phyloP scores from a whole-genome alignment of 2,797 vertebrate genomes.

The Peromyscus melanophrys region DNA sequence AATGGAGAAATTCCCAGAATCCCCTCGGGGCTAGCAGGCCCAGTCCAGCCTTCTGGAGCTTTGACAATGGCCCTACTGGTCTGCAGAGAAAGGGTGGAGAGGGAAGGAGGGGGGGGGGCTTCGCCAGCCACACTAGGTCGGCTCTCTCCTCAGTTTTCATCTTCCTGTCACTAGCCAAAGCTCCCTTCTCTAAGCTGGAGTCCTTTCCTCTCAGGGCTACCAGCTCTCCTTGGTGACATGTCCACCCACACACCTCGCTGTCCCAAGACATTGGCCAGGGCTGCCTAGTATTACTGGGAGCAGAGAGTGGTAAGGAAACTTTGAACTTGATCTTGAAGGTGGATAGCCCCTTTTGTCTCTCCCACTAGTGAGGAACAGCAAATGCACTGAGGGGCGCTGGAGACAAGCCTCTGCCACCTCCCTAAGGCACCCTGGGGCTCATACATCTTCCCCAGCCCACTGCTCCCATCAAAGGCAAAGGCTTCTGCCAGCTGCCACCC shows the following conservation, averaged over 20 bases:
- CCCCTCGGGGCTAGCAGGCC: conserved; percentile 83
- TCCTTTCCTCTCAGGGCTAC: not conserved
- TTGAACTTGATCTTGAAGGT: not conserved
- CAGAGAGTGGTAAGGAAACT: not conserved
- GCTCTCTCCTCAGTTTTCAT: not conserved
- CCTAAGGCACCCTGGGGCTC: not conserved
- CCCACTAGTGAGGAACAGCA: not conserved
- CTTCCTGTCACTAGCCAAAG: not conserved
- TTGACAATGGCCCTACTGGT: conserved; percentile 84
- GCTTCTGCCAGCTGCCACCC: not conserved
- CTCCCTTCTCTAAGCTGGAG: not conserved
- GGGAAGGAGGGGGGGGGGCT: conserved; percentile 61
- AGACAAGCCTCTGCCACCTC: not conserved
- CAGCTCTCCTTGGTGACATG: not conserved
- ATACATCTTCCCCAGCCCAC: accelerated
- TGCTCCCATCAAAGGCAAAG: not conserved
- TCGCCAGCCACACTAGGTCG: not conserved
- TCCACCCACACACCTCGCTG: not conserved
- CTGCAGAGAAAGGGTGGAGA: conserved; percentile 78
- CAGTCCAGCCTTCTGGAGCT: conserved; percentile 84
- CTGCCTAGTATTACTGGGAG: not conserved
- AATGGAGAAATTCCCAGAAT: conserved; percentile 90
- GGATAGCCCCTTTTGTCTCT: not conserved
- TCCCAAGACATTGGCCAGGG: not conserved
- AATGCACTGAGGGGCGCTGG: not conserved